A percentile compares a stretch with the other conserved stretches of the same genome.
phyloP scores from a whole-genome alignment of 2,113 vertebrate genomes.

The Hymenochirus boettgeri region DNA sequence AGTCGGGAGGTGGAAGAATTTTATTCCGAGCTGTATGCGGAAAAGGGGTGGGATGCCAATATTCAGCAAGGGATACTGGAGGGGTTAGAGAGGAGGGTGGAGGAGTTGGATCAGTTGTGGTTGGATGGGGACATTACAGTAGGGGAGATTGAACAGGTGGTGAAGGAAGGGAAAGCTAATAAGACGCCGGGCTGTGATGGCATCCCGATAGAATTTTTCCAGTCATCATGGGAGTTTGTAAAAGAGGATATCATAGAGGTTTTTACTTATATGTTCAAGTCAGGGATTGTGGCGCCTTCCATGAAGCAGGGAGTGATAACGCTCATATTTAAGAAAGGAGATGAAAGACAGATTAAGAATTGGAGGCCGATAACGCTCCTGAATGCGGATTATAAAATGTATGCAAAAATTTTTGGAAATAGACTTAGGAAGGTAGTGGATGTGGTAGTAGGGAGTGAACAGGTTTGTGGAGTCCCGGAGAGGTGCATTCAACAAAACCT shows the following conservation, averaged over 20 bases:
- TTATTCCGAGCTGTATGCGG: not conserved
- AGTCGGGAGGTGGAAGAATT: not conserved
- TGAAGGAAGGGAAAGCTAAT: not conserved
- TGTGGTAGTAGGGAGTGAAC: not conserved
- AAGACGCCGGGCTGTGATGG: not conserved
- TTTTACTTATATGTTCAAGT: not conserved
- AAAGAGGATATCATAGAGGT: not conserved
- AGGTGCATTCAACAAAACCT: not conserved
- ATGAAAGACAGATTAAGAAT: not conserved
- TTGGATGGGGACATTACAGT: rapidly evolving
- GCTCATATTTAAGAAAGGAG: not conserved
- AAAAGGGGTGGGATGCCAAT: not conserved
- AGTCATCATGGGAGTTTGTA: not conserved
- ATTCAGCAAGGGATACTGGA: not conserved
- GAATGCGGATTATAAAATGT: not conserved
- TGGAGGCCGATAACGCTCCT: slow-evolving; percentile 1
- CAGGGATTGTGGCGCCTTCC: not conserved
- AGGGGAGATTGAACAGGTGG: not conserved
- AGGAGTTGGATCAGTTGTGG: not conserved
- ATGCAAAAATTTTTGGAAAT: not conserved
- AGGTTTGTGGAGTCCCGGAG: not conserved
- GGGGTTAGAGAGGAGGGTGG: not conserved
- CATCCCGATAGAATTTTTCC: not conserved
- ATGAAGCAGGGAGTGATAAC: slow-evolving; percentile 5
- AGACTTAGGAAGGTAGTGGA: not conserved